These are phyloP conservation scores for Drosophila pseudotakahashii DNA, from an alignment of 2,888 invertebrate species.

Conservation along the genomic window DNA sequence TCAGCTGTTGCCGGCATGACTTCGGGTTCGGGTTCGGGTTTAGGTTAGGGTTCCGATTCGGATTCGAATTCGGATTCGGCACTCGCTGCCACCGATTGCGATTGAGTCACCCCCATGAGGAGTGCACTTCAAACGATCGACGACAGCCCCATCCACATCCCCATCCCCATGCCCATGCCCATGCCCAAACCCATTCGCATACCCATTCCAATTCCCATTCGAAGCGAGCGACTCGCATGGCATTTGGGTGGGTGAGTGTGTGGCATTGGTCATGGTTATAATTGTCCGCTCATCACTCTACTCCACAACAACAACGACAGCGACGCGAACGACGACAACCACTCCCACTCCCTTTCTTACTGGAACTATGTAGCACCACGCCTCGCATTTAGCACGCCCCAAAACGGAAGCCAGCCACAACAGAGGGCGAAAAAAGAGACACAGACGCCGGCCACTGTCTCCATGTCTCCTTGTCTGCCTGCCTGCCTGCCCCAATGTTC, in stretches of 20 bases:
- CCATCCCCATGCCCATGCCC: background rate
- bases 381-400: conserved; percentile 45
- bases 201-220: background rate
- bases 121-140: conserved; percentile 60
- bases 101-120: conserved; percentile 37
- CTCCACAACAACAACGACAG: background rate
- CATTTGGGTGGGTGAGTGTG: conserved; percentile 33
- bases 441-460: conserved; percentile 36
- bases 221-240: conserved; percentile 11
- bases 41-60: background rate
- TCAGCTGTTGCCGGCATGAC: conserved; percentile 34
- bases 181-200: background rate
- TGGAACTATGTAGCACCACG: conserved; percentile 20
- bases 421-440: background rate
- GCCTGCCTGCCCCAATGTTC: conserved; percentile 4
- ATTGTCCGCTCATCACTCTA: conserved; percentile 62
- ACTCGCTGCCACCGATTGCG: background rate
- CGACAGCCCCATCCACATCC: conserved; percentile 8
- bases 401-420: conserved; percentile 48
- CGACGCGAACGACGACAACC: background rate
- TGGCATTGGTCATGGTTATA: conserved; percentile 63
- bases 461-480: background rate
- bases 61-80: conserved; percentile 4
- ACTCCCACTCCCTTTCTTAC: conserved; percentile 1
- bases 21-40: conserved; percentile 2